phyloP scores from a whole-genome alignment of 1,140 invertebrate genomes.

The Chironomus tepperi region DNA sequence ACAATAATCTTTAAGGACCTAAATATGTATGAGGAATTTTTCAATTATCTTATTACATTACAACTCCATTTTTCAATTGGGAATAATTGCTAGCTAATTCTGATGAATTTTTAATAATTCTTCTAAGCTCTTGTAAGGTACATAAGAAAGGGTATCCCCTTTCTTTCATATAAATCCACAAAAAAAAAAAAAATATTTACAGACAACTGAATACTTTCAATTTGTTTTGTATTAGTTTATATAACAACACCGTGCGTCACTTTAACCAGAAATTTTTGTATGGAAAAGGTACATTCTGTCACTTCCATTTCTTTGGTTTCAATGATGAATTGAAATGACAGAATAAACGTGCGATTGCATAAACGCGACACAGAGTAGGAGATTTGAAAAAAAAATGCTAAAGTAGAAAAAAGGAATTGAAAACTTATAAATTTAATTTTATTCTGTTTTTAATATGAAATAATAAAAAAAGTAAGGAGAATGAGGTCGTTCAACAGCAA shows the following conservation, averaged over 20 bases:
- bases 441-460: not conserved
- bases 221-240: no score
- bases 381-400: not conserved
- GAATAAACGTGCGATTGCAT: slow-evolving; percentile 19
- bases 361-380: not conserved
- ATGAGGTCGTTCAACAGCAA: not conserved
- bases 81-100: no score
- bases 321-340: slow-evolving; percentile 20
- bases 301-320: slow-evolving; percentile 7
- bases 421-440: slow-evolving; percentile 13
- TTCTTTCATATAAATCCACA: no score
- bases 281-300: slow-evolving; percentile 1
- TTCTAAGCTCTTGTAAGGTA: no score
- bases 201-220: no score
- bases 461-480: not conserved
- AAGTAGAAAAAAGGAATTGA: not conserved
- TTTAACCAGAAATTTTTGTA: not conserved
- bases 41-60: no score
- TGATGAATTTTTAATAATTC: no score
- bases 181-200: not conserved
- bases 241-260: not conserved
- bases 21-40: no score
- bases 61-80: no score
- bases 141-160: no score
- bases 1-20: no score